Percentiles rank a stretch among this genome's conserved stretches.
These are phyloP conservation scores for Donacobius atricapilla DNA, from an alignment of 2,113 vertebrate genomes.

Conservation along the genomic window DNA sequence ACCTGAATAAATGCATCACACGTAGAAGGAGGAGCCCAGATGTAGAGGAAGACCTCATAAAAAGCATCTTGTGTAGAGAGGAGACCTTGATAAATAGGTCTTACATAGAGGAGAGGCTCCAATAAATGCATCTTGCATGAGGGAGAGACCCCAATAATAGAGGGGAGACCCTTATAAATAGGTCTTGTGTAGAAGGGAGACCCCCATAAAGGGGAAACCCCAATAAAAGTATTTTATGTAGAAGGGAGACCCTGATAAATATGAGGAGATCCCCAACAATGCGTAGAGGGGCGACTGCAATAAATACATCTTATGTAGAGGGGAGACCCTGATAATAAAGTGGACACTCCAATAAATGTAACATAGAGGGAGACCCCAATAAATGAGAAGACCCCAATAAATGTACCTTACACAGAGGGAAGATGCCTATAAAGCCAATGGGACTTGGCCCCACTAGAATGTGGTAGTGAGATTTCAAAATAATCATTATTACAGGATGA, in stretches of 20 bases:
- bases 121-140: background rate
- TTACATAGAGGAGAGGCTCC: background rate
- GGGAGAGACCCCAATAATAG: background rate
- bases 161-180: background rate
- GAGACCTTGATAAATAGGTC: background rate
- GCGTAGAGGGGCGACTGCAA: no score
- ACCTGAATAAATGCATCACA: background rate
- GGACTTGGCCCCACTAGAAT: accelerated
- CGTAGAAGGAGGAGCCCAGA: background rate
- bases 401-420: background rate
- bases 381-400: background rate
- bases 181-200: background rate
- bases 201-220: background rate
- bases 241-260: background rate
- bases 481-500: accelerated
- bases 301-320: background rate
- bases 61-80: background rate
- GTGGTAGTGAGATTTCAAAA: background rate
- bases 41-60: background rate
- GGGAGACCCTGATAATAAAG: background rate
- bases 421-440: accelerated
- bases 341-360: background rate
- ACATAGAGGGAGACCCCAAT: background rate
- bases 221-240: background rate
- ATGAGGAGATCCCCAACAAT: background rate